Evolutionary conservation across 2,113 vertebrate species (phyloP).

Genomic region (Psilopsiagon aymara): DNA sequence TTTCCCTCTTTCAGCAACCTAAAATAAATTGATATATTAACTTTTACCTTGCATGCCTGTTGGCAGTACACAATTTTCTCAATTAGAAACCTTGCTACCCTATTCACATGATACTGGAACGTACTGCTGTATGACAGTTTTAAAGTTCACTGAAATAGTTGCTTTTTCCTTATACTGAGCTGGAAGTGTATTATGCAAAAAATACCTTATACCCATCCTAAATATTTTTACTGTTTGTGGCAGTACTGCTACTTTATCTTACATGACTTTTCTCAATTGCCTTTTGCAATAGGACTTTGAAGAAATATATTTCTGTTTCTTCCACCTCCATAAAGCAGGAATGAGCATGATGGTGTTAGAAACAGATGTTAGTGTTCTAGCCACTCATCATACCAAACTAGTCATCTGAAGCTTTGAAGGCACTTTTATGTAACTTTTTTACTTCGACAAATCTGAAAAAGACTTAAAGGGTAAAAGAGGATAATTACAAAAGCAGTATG

Average conservation of each 20-base stretch:
- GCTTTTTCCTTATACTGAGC: not conserved
- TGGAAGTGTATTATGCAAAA: not conserved
- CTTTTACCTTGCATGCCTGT: not conserved
- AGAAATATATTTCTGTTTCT: not conserved
- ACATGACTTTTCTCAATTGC: not conserved
- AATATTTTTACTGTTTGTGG: not conserved
- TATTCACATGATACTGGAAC: not conserved
- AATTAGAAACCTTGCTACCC: not conserved
- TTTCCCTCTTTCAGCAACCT: not conserved
- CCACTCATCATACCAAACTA: accelerated
- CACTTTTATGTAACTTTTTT: not conserved
- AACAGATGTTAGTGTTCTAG: not conserved
- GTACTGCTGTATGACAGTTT: not conserved
- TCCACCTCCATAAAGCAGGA: not conserved
- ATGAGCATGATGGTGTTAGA: not conserved
- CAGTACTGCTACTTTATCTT: not conserved
- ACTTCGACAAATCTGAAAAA: not conserved
- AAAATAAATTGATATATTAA: not conserved
- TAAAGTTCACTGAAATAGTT: not conserved
- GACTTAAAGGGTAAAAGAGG: not conserved
- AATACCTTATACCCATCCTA: not conserved
- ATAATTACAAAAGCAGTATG: not conserved
- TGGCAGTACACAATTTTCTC: not conserved
- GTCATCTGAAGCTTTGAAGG: not conserved
- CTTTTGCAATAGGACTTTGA: not conserved